Conservation (phyloP, 2,888 invertebrate genomes). For the Tyria jacobaeae region DNA sequence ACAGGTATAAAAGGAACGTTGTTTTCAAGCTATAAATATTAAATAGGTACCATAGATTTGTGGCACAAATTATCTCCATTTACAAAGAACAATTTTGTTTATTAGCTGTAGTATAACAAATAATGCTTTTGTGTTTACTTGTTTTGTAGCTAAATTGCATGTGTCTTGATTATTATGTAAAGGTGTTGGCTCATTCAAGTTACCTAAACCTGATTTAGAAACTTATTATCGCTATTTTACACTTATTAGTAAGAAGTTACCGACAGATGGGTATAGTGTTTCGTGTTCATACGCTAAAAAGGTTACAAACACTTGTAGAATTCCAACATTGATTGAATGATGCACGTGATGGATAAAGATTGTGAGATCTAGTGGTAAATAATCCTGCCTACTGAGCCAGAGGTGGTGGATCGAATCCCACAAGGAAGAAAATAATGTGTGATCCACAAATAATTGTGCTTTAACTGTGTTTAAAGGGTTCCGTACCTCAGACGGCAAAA, state of each 20-base stretch:
- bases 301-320: too few relatives aligned
- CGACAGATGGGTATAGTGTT: too few relatives aligned
- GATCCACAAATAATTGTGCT: too few relatives aligned
- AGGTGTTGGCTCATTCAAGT: neutral
- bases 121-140: constrained; percentile 21
- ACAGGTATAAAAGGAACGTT: constrained; percentile 47
- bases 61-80: constrained; percentile 43
- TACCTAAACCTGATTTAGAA: neutral
- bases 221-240: constrained; percentile 3
- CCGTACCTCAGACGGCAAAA: too few relatives aligned
- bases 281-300: too few relatives aligned
- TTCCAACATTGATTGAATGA: too few relatives aligned
- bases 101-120: constrained; percentile 37
- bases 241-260: neutral
- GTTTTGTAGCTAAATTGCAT: constrained; percentile 12
- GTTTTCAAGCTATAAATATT: constrained; percentile 56
- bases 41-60: constrained; percentile 46
- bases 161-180: constrained; percentile 19
- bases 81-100: constrained; percentile 29
- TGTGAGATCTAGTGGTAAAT: too few relatives aligned
- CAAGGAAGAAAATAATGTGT: too few relatives aligned
- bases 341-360: too few relatives aligned
- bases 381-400: too few relatives aligned
- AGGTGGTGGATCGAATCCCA: too few relatives aligned
- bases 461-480: too few relatives aligned